phyloP scores from a whole-genome alignment of 2,113 vertebrate genomes.

The Crypturellus undulatus region DNA sequence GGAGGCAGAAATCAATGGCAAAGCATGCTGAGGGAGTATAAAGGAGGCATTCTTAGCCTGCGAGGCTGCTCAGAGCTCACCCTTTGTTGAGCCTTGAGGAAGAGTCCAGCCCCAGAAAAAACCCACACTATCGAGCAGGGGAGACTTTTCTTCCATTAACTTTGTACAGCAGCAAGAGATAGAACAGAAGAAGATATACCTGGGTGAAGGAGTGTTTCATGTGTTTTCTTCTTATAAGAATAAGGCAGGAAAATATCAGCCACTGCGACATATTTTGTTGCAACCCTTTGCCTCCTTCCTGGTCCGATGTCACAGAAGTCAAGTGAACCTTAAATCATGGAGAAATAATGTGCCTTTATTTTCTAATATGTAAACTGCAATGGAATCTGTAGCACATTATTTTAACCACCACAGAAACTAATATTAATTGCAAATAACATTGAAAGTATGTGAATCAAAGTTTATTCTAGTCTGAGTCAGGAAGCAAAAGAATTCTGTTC shows the following conservation, averaged over 20 bases:
- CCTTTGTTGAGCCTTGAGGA: slow-evolving; percentile 20
- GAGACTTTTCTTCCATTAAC: not conserved
- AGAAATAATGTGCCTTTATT: slow-evolving; percentile 48
- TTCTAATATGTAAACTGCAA: slow-evolving; percentile 28
- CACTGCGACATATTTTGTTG: not conserved
- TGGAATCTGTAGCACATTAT: slow-evolving; percentile 51
- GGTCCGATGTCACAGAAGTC: not conserved
- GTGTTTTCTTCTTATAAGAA: not conserved
- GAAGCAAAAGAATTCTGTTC: slow-evolving; percentile 68
- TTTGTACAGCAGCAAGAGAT: not conserved
- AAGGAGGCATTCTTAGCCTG: slow-evolving; percentile 41
- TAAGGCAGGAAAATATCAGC: not conserved
- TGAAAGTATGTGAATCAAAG: slow-evolving; percentile 56
- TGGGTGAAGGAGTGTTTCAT: not conserved
- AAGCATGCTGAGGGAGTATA: slow-evolving; percentile 49
- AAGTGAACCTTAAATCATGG: slow-evolving; percentile 1
- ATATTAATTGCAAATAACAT: slow-evolving; percentile 70
- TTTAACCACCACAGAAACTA: slow-evolving; percentile 58
- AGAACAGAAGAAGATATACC: slow-evolving; percentile 6
- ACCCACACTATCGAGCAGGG: not conserved
- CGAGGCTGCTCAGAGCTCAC: not conserved
- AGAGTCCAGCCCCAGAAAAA: slow-evolving; percentile 17
- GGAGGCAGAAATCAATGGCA: slow-evolving; percentile 50
- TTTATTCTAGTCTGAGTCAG: slow-evolving; percentile 65
- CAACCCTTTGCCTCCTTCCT: not conserved